Conservation (phyloP, 2,797 vertebrate genomes). For the Urocyon cinereoargenteus region DNA sequence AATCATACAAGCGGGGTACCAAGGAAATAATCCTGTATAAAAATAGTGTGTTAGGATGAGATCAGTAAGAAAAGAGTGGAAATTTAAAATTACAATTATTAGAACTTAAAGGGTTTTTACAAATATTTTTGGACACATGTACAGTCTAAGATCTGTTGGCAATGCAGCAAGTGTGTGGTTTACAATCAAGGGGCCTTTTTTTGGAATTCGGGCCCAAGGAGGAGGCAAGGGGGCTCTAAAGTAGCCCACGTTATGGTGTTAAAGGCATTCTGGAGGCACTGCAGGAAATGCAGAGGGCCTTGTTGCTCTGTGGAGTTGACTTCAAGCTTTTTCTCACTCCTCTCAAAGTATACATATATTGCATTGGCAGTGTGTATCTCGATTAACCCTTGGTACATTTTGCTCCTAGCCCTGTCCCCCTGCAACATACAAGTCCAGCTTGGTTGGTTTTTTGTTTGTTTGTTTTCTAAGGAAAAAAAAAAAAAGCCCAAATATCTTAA, state of each 20-base stretch:
- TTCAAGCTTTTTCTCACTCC: conserved; percentile 16
- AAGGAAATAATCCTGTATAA: conserved; percentile 77
- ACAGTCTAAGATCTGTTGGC: conserved; percentile 70
- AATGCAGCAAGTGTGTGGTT: conserved; percentile 81
- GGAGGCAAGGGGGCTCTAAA: conserved; percentile 40
- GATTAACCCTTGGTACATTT: conserved; percentile 61
- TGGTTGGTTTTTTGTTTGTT: conserved; percentile 70
- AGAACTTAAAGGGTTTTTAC: conserved; percentile 68
- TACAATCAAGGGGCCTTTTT: conserved; percentile 77
- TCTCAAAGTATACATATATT: background rate
- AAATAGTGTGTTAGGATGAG: conserved; percentile 74
- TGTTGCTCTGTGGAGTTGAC: conserved; percentile 52
- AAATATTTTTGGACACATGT: conserved; percentile 69
- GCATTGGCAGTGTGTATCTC: conserved; percentile 57
- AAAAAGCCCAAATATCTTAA: conserved; percentile 85
- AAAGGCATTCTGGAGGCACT: conserved; percentile 73
- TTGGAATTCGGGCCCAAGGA: conserved; percentile 52
- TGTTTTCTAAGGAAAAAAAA: conserved; percentile 54
- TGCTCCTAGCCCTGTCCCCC: conserved; percentile 60
- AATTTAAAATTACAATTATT: conserved; percentile 74
- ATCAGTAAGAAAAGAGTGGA: conserved; percentile 60
- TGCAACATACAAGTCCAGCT: conserved; percentile 69
- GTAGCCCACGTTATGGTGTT: conserved; percentile 59
- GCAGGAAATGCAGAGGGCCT: conserved; percentile 50
- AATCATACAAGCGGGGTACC: conserved; percentile 8